Percentiles rank a stretch among this genome's conserved stretches.
phyloP scores from a whole-genome alignment of 2,113 vertebrate species.

The Gobius niger region DNA sequence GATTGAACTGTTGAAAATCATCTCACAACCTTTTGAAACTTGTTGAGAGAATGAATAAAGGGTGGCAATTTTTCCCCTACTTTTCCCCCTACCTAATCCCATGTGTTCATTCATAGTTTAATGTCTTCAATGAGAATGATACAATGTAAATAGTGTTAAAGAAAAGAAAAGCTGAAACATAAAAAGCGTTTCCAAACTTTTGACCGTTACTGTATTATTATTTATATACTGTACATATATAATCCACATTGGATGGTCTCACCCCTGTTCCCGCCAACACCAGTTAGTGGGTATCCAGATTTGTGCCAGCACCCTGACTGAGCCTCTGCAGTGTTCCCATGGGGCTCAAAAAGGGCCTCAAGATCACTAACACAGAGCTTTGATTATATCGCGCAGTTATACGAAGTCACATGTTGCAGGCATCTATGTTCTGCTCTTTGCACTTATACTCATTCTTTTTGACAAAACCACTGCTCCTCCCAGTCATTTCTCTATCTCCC shows the following conservation, averaged over 20 bases:
- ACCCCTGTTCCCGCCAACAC: constrained; percentile 5
- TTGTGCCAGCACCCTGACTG: constrained; percentile 66
- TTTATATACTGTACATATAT: too few relatives aligned
- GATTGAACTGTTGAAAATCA: too few relatives aligned
- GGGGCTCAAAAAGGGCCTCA: constrained; percentile 59
- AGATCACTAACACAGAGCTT: constrained; percentile 34
- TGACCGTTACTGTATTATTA: too few relatives aligned
- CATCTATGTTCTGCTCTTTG: constrained; percentile 26
- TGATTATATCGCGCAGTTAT: constrained; percentile 54
- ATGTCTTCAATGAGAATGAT: too few relatives aligned
- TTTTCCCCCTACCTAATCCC: too few relatives aligned
- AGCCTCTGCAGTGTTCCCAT: constrained; percentile 72
- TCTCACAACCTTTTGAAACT: too few relatives aligned
- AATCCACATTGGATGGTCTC: background rate
- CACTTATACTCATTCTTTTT: constrained; percentile 45
- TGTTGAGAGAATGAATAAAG: too few relatives aligned
- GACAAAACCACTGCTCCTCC: constrained; percentile 46
- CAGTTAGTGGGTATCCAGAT: constrained; percentile 52
- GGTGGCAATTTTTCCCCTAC: too few relatives aligned
- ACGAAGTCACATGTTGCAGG: constrained; percentile 49
- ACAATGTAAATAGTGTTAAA: too few relatives aligned
- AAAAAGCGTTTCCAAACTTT: too few relatives aligned
- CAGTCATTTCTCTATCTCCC: constrained; percentile 43
- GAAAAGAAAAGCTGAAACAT: too few relatives aligned
- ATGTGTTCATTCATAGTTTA: too few relatives aligned